Conservation (phyloP, 2,113 vertebrate species). For the Chaetodon trifascialis region DNA sequence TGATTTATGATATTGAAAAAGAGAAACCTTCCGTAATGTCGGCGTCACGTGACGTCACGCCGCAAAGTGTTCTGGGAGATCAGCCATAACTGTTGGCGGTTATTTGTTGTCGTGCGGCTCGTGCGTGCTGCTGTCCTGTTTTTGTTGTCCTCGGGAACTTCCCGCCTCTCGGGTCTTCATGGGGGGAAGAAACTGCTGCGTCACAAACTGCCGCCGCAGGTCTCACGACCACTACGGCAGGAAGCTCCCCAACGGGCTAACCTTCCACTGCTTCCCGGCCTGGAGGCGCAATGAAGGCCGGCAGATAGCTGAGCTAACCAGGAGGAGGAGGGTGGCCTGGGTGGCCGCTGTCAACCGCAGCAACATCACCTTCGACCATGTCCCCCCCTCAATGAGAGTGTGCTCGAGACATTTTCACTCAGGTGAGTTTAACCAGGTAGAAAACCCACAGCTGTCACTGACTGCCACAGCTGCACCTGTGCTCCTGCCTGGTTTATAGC, state of each 20-base stretch:
- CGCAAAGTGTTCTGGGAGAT: neutral
- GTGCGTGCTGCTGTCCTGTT: neutral
- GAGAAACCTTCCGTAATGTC: no score
- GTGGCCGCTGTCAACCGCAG: neutral
- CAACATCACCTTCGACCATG: neutral
- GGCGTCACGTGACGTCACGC: neutral
- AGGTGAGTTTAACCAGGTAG: neutral
- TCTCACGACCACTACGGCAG: neutral
- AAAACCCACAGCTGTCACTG: neutral
- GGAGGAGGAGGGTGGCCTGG: constrained; percentile 1
- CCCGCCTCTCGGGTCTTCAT: neutral
- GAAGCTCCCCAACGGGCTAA: neutral
- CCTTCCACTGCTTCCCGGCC: constrained; percentile 10
- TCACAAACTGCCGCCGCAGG: neutral
- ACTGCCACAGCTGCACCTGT: no score
- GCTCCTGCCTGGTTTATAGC: no score
- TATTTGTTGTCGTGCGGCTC: no score
- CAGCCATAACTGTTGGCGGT: neutral
- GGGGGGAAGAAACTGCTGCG: neutral
- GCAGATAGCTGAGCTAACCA: accelerated
- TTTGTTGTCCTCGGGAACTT: no score
- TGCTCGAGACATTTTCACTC: constrained; percentile 38
- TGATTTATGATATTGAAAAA: no score
- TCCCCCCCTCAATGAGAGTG: neutral
- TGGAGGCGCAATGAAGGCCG: constrained; percentile 1